Percentiles rank a stretch among this genome's conserved stretches.
Conservation (phyloP, 2,113 vertebrate genomes). For the Petroica traversi region DNA sequence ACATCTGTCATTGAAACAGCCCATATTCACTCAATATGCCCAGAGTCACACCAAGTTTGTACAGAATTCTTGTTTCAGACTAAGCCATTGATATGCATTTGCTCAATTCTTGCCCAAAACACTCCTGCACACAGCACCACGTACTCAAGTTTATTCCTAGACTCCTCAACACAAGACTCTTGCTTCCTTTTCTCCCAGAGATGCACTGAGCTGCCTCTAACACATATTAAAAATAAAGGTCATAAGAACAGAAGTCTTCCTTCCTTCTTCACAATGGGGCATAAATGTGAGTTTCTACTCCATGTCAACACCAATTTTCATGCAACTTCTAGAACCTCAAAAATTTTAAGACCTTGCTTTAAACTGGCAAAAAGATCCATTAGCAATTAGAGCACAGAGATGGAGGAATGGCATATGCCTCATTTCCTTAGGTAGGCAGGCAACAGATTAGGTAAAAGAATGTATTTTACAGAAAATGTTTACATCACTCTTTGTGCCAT, state of each 20-base stretch:
- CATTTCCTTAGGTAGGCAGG: not conserved
- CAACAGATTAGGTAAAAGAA: not conserved
- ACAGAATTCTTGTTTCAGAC: not conserved
- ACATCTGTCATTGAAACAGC: not conserved
- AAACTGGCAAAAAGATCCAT: not conserved
- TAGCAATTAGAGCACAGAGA: not conserved
- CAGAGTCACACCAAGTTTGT: not conserved
- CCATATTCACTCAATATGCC: not conserved
- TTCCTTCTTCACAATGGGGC: not conserved
- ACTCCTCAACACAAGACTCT: not conserved
- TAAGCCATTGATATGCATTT: not conserved
- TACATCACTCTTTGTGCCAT: not conserved
- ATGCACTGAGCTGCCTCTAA: not conserved
- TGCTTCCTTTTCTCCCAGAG: not conserved
- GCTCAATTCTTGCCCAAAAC: not conserved
- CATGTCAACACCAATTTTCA: not conserved
- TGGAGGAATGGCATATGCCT: not conserved
- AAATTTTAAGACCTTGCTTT: not conserved
- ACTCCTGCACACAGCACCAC: not conserved
- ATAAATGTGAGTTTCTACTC: not conserved
- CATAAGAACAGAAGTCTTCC: not conserved
- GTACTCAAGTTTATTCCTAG: not conserved
- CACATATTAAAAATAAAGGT: not conserved
- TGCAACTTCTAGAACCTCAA: not conserved
- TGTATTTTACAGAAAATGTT: not conserved